phyloP scores from a whole-genome alignment of 2,888 invertebrate species.

The Bursaphelenchus okinawaensis region DNA sequence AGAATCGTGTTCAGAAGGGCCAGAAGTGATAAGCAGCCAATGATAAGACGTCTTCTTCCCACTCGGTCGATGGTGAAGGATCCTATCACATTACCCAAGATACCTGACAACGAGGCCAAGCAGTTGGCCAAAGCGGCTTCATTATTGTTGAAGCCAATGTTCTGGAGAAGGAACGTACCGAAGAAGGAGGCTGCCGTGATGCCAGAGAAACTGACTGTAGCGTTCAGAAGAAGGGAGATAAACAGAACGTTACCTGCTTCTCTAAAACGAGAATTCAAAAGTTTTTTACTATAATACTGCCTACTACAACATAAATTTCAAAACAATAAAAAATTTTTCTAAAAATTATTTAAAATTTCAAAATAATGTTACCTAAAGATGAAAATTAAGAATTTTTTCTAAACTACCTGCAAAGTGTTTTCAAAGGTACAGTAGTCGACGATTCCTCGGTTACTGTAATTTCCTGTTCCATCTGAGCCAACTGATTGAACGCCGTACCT shows the following conservation, averaged over 20 bases:
- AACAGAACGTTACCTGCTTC: constrained; percentile 23
- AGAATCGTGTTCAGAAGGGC: constrained; percentile 33
- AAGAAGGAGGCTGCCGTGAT: constrained; percentile 49
- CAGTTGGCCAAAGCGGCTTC: constrained; percentile 41
- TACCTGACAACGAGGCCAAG: constrained; percentile 36
- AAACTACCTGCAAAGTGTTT: not conserved
- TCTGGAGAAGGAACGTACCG: constrained; percentile 41
- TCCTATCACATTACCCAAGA: constrained; percentile 37
- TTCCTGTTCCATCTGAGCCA: constrained; percentile 17
- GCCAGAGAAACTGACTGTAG: constrained; percentile 42
- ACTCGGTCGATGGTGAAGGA: constrained; percentile 40
- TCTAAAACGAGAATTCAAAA: constrained; percentile 14
- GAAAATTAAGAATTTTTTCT: too few relatives aligned
- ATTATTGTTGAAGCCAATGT: constrained; percentile 37
- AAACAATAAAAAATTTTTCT: too few relatives aligned
- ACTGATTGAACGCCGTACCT: constrained; percentile 10
- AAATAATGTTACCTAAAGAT: too few relatives aligned
- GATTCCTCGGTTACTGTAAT: not conserved
- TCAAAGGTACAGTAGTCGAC: not conserved
- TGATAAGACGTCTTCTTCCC: constrained; percentile 32
- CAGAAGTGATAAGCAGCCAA: constrained; percentile 33
- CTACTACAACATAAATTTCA: too few relatives aligned
- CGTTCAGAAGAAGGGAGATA: constrained; percentile 33
- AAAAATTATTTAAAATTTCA: too few relatives aligned
- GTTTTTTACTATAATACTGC: too few relatives aligned